Conservation (phyloP, 1,140 invertebrate species). For the Lasioglossum baleicum region DNA sequence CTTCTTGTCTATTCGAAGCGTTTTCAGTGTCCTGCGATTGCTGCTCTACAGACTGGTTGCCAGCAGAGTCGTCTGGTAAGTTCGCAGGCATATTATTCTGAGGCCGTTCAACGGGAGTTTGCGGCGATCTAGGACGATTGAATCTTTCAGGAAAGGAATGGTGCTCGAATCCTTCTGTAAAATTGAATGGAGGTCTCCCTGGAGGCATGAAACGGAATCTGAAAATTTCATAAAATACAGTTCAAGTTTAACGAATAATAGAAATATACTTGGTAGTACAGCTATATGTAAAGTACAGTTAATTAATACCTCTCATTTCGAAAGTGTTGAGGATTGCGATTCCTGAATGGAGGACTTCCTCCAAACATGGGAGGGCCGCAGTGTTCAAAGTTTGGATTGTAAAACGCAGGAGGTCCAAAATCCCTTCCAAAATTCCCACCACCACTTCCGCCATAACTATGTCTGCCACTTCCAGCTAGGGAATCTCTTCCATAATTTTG, state of each 20-base stretch:
- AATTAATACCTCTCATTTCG: constrained; percentile 65
- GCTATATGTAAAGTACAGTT: constrained; percentile 40
- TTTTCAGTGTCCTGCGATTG: constrained; percentile 26
- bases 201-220: constrained; percentile 41
- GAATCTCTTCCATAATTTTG: constrained; percentile 68
- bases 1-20: constrained; percentile 58
- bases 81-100: constrained; percentile 44
- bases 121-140: constrained; percentile 50
- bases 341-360: constrained; percentile 71
- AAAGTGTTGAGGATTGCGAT: constrained; percentile 74
- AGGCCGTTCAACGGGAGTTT: constrained; percentile 1
- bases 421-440: constrained; percentile 67
- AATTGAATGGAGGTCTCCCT: constrained; percentile 36
- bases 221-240: not conserved
- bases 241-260: not conserved
- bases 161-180: constrained; percentile 47
- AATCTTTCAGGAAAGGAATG: constrained; percentile 46
- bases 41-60: constrained; percentile 28
- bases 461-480: constrained; percentile 61
- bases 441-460: constrained; percentile 69
- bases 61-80: constrained; percentile 38
- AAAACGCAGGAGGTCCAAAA: constrained; percentile 67
- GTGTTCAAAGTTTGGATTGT: constrained; percentile 70
- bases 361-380: constrained; percentile 66
- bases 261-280: not conserved